Evolutionary conservation across 2,797 vertebrate species (phyloP).

Genomic region (Staurois parvus): DNA sequence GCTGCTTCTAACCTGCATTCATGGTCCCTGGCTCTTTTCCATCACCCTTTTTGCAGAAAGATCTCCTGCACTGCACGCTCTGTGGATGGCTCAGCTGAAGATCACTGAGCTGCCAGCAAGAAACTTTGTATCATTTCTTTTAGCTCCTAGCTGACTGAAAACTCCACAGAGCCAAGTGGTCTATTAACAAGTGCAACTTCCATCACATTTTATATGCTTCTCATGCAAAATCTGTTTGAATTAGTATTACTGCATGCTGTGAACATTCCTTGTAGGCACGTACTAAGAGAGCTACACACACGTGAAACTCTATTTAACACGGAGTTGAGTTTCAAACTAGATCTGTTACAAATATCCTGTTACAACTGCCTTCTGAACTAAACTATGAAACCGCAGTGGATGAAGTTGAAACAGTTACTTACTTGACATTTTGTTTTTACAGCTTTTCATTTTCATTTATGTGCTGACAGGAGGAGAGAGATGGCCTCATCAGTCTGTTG

Average conservation of each 20-base stretch:
- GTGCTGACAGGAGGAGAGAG: no score
- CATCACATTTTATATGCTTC: background rate
- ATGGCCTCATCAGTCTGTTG: no score
- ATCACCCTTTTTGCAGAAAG: no score
- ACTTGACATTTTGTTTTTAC: background rate
- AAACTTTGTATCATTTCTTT: no score
- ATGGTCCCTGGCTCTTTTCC: no score
- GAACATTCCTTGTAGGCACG: background rate
- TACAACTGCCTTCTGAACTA: conserved; percentile 21
- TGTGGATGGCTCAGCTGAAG: no score
- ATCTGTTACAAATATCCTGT: conserved; percentile 45
- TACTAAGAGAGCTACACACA: background rate
- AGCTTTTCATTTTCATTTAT: background rate
- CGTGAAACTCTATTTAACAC: background rate
- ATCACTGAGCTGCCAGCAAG: no score
- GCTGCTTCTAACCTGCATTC: no score
- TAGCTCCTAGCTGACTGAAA: background rate
- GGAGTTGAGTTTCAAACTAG: conserved; percentile 12
- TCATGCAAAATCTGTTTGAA: no score
- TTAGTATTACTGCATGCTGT: background rate
- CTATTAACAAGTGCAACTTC: background rate
- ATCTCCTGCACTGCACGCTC: no score
- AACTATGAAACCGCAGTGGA: background rate
- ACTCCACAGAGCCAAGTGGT: no score
- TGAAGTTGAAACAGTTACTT: background rate